Conservation (phyloP, 1,140 invertebrate species). For the Drosophila sucinea region DNA sequence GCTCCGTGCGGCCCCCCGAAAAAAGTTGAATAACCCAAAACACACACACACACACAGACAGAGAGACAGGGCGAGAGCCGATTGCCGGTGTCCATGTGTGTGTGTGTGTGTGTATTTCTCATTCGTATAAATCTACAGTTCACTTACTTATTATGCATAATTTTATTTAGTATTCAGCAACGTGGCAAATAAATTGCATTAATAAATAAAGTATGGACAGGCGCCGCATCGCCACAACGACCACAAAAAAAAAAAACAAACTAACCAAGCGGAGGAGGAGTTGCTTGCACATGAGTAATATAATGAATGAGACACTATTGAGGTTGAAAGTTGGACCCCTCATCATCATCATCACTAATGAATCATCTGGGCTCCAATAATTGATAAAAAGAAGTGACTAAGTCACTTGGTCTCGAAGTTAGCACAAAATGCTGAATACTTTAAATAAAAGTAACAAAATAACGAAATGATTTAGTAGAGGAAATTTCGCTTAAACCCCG, state of each 20-base stretch:
- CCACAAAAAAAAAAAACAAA: not conserved
- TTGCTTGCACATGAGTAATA: constrained; percentile 28
- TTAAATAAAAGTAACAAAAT: too few species aligned
- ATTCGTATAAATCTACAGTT: constrained; percentile 38
- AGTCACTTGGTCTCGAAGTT: not conserved
- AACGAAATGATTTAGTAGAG: too few species aligned
- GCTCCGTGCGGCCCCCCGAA: constrained; percentile 53
- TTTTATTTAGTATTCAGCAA: constrained; percentile 31
- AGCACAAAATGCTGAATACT: too few species aligned
- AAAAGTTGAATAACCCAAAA: constrained; percentile 79
- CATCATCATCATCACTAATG: constrained; percentile 1
- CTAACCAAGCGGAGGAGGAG: not conserved
- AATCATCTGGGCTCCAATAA: not conserved
- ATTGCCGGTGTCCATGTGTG: constrained; percentile 5
- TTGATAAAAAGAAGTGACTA: not conserved
- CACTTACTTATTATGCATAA: constrained; percentile 51
- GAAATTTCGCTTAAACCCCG: too few species aligned
- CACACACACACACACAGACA: constrained; percentile 58
- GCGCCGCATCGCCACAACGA: constrained; percentile 8
- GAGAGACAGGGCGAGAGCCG: constrained; percentile 10
- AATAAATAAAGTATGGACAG: constrained; percentile 25
- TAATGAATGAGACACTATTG: constrained; percentile 1
- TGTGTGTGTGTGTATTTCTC: constrained; percentile 22
- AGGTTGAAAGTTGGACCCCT: not conserved
- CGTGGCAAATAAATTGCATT: constrained; percentile 8